Evolutionary conservation across 2,113 vertebrate genomes (phyloP).

Genomic region (Tetrao urogallus): DNA sequence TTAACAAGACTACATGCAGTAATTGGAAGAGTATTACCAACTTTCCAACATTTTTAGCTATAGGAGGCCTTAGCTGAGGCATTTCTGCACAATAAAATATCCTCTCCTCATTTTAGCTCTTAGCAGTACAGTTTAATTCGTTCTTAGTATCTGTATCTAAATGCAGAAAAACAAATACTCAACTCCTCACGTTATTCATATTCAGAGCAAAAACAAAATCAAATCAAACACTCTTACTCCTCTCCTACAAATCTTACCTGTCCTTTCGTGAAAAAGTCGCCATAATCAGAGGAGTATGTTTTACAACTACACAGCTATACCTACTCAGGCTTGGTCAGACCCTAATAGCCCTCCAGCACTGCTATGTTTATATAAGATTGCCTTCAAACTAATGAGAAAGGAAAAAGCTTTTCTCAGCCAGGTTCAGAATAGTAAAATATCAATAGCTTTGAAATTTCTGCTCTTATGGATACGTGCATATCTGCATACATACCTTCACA

Average conservation of each 20-base stretch:
- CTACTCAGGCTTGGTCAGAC: background rate
- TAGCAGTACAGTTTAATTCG: background rate
- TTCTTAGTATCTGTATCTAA: background rate
- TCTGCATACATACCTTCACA: background rate
- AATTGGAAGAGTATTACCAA: background rate
- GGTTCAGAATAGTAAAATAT: background rate
- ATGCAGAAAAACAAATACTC: background rate
- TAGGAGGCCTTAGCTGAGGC: background rate
- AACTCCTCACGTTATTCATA: background rate
- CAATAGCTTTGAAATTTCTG: background rate
- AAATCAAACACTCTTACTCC: background rate
- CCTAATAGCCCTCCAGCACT: background rate
- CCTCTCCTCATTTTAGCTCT: background rate
- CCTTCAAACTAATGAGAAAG: background rate
- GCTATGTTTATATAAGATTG: background rate
- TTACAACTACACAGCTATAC: background rate
- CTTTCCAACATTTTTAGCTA: background rate
- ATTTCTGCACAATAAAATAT: background rate
- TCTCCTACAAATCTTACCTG: background rate
- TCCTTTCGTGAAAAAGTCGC: background rate
- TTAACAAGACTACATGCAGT: background rate
- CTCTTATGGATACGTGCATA: background rate
- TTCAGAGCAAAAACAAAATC: background rate
- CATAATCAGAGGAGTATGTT: background rate
- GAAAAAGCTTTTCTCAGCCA: background rate